These are phyloP conservation scores for Nycticryphes semicollaris DNA, from an alignment of 2,113 vertebrate genomes.

Conservation along the genomic window DNA sequence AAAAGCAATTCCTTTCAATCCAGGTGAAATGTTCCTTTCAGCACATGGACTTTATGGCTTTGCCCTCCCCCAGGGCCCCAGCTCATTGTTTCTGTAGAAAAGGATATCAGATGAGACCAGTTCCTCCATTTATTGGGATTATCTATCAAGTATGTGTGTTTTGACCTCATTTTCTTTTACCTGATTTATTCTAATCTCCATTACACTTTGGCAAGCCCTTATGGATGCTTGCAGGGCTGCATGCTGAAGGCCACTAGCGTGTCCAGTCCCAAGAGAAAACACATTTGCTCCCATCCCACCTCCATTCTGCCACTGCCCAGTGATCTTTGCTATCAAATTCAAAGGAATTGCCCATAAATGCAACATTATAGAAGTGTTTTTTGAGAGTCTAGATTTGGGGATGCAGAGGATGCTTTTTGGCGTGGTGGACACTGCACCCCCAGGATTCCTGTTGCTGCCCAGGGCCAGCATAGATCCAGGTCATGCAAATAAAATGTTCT, in stretches of 20 bases:
- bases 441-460: not conserved
- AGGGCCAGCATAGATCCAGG: not conserved
- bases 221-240: not conserved
- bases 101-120: not conserved
- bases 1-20: not conserved
- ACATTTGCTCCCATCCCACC: not conserved
- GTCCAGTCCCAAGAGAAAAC: not conserved
- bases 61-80: not conserved
- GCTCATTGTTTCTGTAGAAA: not conserved
- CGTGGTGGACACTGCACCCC: not conserved
- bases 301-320: not conserved
- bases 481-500: not conserved
- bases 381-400: not conserved
- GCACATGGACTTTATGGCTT: not conserved
- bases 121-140: not conserved
- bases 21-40: not conserved
- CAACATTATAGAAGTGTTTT: not conserved
- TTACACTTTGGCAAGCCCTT: not conserved
- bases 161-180: not conserved
- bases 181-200: not conserved
- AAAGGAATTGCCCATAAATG: not conserved
- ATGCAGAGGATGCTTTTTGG: not conserved
- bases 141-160: not conserved
- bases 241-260: not conserved
- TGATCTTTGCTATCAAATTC: not conserved